phyloP scores from a whole-genome alignment of 2,888 invertebrate species.

The Pyrochroa serraticornis region DNA sequence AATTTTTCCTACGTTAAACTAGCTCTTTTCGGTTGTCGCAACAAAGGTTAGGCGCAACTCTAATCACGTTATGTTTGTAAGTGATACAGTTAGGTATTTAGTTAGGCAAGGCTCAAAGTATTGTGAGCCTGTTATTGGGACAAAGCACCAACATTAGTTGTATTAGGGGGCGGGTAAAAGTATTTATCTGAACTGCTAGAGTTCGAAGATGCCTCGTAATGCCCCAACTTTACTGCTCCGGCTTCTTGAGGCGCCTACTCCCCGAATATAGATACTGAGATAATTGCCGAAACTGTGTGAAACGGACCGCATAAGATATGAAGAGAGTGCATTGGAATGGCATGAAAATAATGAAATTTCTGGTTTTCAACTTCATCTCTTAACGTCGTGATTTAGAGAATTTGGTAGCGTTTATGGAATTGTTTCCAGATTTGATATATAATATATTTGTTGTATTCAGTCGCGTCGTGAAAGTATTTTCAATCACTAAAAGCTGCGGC shows the following conservation, averaged over 20 bases:
- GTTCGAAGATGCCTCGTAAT: not conserved
- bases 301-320: slow-evolving; percentile 5
- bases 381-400: not conserved
- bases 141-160: not conserved
- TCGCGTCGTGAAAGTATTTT: not conserved
- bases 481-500: not conserved
- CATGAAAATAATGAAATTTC: not conserved
- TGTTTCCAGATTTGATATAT: not conserved
- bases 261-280: not conserved
- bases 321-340: not conserved
- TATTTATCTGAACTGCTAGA: slow-evolving; percentile 1
- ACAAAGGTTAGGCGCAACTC: too few species aligned
- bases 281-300: not conserved
- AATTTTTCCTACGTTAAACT: too few species aligned
- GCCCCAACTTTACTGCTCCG: not conserved
- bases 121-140: not conserved
- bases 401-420: not conserved
- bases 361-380: not conserved
- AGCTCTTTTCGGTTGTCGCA: too few species aligned
- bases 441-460: not conserved
- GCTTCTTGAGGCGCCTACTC: not conserved
- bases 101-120: not conserved
- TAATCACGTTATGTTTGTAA: too few species aligned
- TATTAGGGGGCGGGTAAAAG: not conserved
- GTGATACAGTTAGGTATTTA: not conserved